Evolutionary conservation across 1,140 invertebrate genomes (phyloP), one percentile per base, ranked within the genome.

Genomic region (Wasmannia auropunctata): DNA sequence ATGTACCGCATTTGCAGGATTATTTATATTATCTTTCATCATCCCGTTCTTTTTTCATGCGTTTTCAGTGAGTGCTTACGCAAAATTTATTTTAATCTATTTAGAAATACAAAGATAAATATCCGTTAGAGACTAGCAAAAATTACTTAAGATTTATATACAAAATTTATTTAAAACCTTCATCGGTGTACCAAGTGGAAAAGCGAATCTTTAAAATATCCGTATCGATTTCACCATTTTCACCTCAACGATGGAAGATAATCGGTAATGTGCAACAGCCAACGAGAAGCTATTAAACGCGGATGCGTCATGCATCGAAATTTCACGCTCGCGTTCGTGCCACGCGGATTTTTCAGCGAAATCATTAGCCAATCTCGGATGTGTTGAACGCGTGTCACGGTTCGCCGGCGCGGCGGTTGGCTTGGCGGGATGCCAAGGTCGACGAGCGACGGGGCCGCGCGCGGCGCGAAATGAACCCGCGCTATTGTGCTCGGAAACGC

Each of bases 391-490:
- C 34, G 51, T 54, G 34, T 58, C 51, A 75, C 51, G 72, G 34
- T 34, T 49, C 31, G 49, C 49, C 10, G 31, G 14, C 49, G 49
- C n/a, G n/a, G n/a, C n/a, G n/a, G n/a, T n/a, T 31, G 56, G 56
- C 56, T 62, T 62, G 74, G 74, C 56, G 14, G 31, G 56, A 11
- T 76, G 56, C 74, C 74, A 76, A 62, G 74, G 74, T 76, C 74
- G 51, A 16, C 8, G n/a, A n/a, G n/a, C n/a, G 16, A 37, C 19
- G 37, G 22, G 6, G 25, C 25, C 56, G 56, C 70, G 51, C 10
- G 40, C 51, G 37, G 51, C 10, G 40, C 51, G 37, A 76, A 76
- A 62, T 62, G 25, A 76, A 62, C 25, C 56, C 56, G 37, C 46
- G 5, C 37, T 62, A 62, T 40, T 76, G 56, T 62, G 25, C 25